phyloP scores from a whole-genome alignment of 2,113 vertebrate species.

The Nothobranchius furzeri region DNA sequence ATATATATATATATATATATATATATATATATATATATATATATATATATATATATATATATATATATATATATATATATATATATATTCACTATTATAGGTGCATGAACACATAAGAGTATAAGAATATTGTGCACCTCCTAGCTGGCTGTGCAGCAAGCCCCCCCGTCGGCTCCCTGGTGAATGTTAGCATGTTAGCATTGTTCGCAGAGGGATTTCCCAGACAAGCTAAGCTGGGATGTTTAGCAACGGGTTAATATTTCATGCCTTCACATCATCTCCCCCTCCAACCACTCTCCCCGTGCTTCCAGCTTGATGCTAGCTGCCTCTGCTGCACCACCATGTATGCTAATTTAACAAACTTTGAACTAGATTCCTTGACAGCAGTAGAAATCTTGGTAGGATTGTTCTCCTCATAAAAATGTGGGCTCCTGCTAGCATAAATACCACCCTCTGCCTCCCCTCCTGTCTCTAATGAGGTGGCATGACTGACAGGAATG shows the following conservation, averaged over 20 bases:
- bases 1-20: constrained; percentile 59
- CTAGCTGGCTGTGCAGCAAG: constrained; percentile 61
- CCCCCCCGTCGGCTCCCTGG: constrained; percentile 52
- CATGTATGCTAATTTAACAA: constrained; percentile 51
- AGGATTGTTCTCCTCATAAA: constrained; percentile 47
- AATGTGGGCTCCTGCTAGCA: constrained; percentile 29
- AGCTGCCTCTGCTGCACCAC: constrained; percentile 22
- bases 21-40: too few relatives aligned
- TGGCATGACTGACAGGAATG: constrained; percentile 72
- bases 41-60: too few relatives aligned
- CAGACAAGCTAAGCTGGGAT: constrained; percentile 58
- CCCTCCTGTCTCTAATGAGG: constrained; percentile 70
- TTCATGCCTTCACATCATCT: constrained; percentile 63
- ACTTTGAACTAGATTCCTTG: constrained; percentile 48
- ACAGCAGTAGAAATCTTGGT: constrained; percentile 40
- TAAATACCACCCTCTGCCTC: constrained; percentile 34
- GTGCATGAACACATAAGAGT: constrained; percentile 48
- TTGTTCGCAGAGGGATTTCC: constrained; percentile 66
- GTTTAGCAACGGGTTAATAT: constrained; percentile 72
- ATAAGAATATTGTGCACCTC: constrained; percentile 56
- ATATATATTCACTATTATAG: constrained; percentile 71
- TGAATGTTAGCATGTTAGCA: constrained; percentile 60
- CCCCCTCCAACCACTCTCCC: background rate
- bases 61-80: too few relatives aligned
- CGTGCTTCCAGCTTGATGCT: constrained; percentile 7